Evolutionary conservation across 2,888 invertebrate species (phyloP), one percentile per base, ranked within the genome.

Genomic region (Anthoptus insignis): DNA sequence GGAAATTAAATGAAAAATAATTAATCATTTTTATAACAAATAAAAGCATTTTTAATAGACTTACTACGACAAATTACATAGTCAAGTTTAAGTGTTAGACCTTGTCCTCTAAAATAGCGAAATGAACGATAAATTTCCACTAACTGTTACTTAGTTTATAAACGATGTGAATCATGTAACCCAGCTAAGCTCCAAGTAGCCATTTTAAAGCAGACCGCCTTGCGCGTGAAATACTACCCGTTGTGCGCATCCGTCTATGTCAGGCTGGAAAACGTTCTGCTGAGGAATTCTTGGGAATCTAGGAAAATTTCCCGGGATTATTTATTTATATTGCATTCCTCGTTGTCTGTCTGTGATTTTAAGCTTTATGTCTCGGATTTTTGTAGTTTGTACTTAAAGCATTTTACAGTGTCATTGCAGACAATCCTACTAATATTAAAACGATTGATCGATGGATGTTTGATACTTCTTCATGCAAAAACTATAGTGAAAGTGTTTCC

Each of bases 151-250:
- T n/a, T n/a, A 61, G 53, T 61, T 53, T 61, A 61, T 61, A 54
- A 54, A 32, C 53, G 53, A 47, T 19, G 22, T 22, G 54, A 54
- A 32, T 37, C 34, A 61, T 54, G 61, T 61, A 47, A 29, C 53
- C n/a, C 45, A 45, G 22, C 50, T 60, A 13, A 54, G 47, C 45
- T 61, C 29, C 54, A 34, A 61, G 61, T 61, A 47, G 54, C 61
- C 61, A 54, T 47, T 54, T 54, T 61, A 61, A 61, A 61, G 39
- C 53, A 50, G 54, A 54, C 54, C 61, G 34, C 24, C 39, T 53
- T 54, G 42, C 60, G 53, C 34, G 61, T 61, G 61, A 61, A 47
- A 61, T 61, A 61, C 61, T 61, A 47, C 54, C 53, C 37, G 54
- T 32, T 16, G 14, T 32, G 52, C 60, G 54, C 61, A 61, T 61